Evolutionary conservation across 2,797 vertebrate species (phyloP).

Genomic region (Clarias platycephalus): DNA sequence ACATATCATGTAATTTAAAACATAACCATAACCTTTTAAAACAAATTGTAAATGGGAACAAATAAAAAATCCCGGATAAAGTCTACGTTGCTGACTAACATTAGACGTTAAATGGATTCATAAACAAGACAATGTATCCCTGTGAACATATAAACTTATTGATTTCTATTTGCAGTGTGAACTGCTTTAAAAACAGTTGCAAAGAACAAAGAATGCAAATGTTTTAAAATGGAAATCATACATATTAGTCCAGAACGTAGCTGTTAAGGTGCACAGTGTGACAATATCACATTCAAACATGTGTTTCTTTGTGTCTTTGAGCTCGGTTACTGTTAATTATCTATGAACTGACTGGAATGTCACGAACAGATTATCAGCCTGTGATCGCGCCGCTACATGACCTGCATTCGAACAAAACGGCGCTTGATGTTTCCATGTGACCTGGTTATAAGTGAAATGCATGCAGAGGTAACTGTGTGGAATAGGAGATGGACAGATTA

Average conservation of each 20-base stretch:
- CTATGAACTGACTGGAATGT: not conserved
- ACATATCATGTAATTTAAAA: not conserved
- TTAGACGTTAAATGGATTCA: not conserved
- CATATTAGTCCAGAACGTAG: not conserved
- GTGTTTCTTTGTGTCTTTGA: not conserved
- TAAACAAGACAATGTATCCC: not conserved
- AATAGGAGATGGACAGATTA: too few relatives aligned
- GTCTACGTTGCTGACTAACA: too few relatives aligned
- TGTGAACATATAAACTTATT: not conserved
- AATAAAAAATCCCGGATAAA: not conserved
- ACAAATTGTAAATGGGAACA: not conserved
- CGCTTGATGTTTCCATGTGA: not conserved
- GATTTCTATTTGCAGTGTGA: not conserved
- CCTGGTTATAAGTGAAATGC: not conserved
- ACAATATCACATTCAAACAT: not conserved
- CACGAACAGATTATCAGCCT: not conserved
- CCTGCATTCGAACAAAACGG: not conserved
- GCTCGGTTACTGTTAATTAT: not conserved
- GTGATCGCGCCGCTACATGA: not conserved
- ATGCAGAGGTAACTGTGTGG: not conserved
- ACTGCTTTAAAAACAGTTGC: not conserved
- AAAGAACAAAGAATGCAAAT: not conserved
- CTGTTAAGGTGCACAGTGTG: not conserved
- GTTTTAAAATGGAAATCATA: not conserved
- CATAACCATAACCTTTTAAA: not conserved